Conservation (phyloP, 2,113 vertebrate species). For the Meleagris gallopavo region DNA sequence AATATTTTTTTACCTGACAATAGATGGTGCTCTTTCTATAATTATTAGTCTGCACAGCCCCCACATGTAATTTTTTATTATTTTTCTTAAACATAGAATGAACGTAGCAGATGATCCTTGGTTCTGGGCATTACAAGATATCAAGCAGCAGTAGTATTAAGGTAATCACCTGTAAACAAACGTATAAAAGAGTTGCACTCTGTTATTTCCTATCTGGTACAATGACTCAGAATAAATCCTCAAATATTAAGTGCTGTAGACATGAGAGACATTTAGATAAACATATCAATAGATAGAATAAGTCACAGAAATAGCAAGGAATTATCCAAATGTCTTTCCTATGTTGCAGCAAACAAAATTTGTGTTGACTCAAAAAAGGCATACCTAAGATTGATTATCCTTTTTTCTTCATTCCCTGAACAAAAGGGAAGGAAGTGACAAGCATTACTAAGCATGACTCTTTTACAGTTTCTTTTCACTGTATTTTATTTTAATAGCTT, state of each 20-base stretch:
- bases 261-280: not conserved
- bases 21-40: conserved; percentile 69
- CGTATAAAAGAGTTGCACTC: not conserved
- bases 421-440: not conserved
- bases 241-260: not conserved
- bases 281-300: not conserved
- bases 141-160: not conserved
- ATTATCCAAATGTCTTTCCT: not conserved
- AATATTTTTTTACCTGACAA: conserved; percentile 23
- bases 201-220: not conserved
- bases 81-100: not conserved
- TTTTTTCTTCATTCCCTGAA: not conserved
- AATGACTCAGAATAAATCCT: not conserved
- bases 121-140: not conserved
- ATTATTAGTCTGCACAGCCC: not conserved
- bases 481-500: not conserved
- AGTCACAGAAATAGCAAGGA: not conserved
- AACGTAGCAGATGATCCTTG: not conserved
- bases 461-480: not conserved
- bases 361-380: not conserved
- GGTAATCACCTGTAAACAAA: not conserved
- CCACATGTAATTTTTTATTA: not conserved
- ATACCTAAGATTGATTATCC: not conserved
- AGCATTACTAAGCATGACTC: not conserved
- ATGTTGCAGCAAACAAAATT: not conserved